phyloP scores from a whole-genome alignment of 2,113 vertebrate genomes.

The Dromiciops gliroides region DNA sequence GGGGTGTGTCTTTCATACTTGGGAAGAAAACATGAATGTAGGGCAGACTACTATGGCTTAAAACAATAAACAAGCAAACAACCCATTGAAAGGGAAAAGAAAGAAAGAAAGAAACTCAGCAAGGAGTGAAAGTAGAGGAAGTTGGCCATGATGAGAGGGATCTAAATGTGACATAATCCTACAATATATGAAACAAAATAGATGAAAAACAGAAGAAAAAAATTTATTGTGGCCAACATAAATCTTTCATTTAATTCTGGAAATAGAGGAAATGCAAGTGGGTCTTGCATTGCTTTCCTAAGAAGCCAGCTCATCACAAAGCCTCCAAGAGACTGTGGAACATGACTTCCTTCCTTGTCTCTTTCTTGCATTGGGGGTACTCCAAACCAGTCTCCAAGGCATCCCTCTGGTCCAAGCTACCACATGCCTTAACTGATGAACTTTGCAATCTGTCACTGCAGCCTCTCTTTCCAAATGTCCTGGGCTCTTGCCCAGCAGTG shows the following conservation, averaged over 20 bases:
- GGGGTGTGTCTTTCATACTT: neutral
- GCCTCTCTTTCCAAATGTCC: neutral
- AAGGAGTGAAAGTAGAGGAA: neutral
- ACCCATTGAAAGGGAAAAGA: neutral
- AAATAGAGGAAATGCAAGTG: neutral
- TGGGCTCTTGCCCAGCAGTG: neutral
- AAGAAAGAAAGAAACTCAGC: neutral
- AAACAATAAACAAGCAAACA: neutral
- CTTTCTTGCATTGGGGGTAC: neutral
- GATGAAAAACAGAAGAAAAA: neutral
- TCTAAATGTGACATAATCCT: neutral
- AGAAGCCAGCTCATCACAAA: neutral
- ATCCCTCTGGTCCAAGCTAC: conserved; percentile 2
- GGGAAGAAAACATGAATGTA: neutral
- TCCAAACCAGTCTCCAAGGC: neutral
- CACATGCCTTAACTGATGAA: neutral
- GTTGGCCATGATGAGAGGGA: neutral
- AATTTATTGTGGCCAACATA: neutral
- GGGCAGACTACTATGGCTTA: neutral
- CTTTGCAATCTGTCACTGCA: neutral
- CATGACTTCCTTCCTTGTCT: neutral
- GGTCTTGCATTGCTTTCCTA: neutral
- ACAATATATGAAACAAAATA: neutral
- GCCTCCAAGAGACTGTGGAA: neutral
- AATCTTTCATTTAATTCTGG: neutral